Base-by-base conservation (phyloP, 2,888 invertebrate genomes). In the Clitarchus hookeri region DNA sequence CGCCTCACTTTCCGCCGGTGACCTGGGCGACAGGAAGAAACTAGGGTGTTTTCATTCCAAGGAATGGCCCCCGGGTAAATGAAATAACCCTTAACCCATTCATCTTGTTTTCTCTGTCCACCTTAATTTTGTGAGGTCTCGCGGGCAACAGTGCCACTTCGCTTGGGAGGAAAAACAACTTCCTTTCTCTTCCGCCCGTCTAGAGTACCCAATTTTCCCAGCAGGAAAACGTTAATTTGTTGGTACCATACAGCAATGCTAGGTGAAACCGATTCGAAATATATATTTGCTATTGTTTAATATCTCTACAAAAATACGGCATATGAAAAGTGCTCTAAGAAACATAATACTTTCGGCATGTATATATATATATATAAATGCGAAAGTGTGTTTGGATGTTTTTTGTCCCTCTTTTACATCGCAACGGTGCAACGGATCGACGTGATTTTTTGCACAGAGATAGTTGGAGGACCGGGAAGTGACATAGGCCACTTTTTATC, bases 61-160 rank as follows among this genome's bases (percentile, higher is more conserved):
- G 23, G 65, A 23, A 19, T 65, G 23, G 65, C 23, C 65, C 65
- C 65, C 65, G 11, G 23, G 65, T 65, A 65, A 65, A 65, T 65
- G 65, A 65, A 65, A 65, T 65, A 65, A 65, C 65, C 65, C 65
- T 65, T 65, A 65, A 65, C 65, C 65, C 16, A 6, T 65, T 65
- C 65, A 65, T 65, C 65, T 65, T 65, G 19, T 19, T 65, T 65
- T 65, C 65, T 65, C 65, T 65, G 65, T 65, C 65, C 65, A 65
- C 65, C 65, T 65, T 65, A 65, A 65, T 65, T 65, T 8, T 65
- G 65, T 65, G 16, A 8, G 8, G 65, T 65, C 65, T 65, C 65
- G 65, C 23, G 23, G 65, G n/a, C 23, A 16, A n/a, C 19, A 16
- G n/a, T 16, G 23, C 23, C 65, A 16, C 19, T 23, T 65, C n/a